Percentiles rank a stretch among this genome's conserved stretches.
Conservation (phyloP, 1,140 invertebrate genomes). For the Maniola jurtina region DNA sequence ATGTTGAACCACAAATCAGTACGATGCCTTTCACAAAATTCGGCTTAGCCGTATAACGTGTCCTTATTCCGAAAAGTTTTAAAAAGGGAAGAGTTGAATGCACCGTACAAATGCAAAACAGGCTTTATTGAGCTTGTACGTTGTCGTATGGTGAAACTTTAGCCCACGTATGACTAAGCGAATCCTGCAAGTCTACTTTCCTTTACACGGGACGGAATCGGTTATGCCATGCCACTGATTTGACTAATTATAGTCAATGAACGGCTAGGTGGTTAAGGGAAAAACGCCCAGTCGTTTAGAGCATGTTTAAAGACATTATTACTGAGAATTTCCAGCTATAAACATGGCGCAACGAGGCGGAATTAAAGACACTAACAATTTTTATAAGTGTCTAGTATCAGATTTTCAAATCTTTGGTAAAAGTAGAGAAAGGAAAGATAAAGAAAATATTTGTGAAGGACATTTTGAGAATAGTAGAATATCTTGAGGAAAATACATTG, state of each 20-base stretch:
- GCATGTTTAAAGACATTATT: conserved; percentile 7
- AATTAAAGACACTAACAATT: conserved; percentile 6
- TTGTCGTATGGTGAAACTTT: conserved; percentile 28
- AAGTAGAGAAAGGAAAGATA: neutral
- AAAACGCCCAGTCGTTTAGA: neutral
- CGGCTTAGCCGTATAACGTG: neutral
- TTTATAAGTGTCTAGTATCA: conserved; percentile 4
- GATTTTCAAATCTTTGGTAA: neutral
- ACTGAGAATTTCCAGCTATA: neutral
- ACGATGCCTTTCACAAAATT: conserved; percentile 1
- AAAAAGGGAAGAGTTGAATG: conserved; percentile 27
- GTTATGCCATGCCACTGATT: conserved; percentile 20
- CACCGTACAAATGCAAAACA: conserved; percentile 27
- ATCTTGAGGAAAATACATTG: too few species aligned
- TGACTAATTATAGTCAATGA: conserved; percentile 24
- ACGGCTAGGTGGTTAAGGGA: conserved; percentile 5
- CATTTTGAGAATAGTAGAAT: too few species aligned
- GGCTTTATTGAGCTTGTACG: conserved; percentile 24
- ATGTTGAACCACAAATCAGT: conserved; percentile 1
- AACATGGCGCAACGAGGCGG: neutral
- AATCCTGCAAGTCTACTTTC: conserved; percentile 29
- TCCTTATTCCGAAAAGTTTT: conserved; percentile 14
- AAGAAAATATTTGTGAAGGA: neutral
- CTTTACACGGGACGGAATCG: conserved; percentile 18
- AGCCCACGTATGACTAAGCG: conserved; percentile 22